A percentile compares a stretch with the other conserved stretches of the same genome.
phyloP scores from a whole-genome alignment of 30 jellyfish, hydroid and myxozoan species.

The Hydra vulgaris region DNA sequence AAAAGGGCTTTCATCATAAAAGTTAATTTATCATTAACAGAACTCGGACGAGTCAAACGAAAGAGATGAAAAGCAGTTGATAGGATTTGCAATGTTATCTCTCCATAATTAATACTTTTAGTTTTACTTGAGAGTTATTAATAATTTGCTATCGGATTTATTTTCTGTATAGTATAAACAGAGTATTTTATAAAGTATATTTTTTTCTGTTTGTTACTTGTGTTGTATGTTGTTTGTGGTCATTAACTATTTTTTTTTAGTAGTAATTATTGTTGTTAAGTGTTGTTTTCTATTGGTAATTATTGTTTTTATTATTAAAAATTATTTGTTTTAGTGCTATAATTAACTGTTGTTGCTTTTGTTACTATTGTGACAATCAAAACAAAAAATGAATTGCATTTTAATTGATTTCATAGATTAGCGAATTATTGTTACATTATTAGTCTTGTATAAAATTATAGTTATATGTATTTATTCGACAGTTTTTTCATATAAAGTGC shows the following conservation, averaged over 20 bases:
- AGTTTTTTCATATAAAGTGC: background rate
- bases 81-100: constrained; percentile 90
- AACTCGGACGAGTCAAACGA: constrained; percentile 34
- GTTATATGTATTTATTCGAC: background rate
- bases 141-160: background rate
- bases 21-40: background rate
- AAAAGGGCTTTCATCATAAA: too few species aligned
- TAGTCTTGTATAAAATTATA: background rate
- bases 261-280: too few species aligned
- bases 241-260: too few species aligned
- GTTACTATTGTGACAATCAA: background rate
- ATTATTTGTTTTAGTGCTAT: too few species aligned
- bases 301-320: too few species aligned
- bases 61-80: constrained; percentile 72
- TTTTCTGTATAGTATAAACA: background rate
- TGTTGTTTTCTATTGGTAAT: too few species aligned
- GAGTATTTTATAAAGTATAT: background rate
- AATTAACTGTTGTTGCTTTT: too few species aligned
- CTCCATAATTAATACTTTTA: constrained; percentile 33
- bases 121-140: too few species aligned
- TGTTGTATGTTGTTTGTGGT: too few species aligned
- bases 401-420: background rate
- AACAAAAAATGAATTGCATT: background rate
- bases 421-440: background rate
- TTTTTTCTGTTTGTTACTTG: background rate